A percentile compares a stretch with the other conserved stretches of the same genome.
phyloP scores from a whole-genome alignment of 2,113 vertebrate genomes.

The Chamaea fasciata region DNA sequence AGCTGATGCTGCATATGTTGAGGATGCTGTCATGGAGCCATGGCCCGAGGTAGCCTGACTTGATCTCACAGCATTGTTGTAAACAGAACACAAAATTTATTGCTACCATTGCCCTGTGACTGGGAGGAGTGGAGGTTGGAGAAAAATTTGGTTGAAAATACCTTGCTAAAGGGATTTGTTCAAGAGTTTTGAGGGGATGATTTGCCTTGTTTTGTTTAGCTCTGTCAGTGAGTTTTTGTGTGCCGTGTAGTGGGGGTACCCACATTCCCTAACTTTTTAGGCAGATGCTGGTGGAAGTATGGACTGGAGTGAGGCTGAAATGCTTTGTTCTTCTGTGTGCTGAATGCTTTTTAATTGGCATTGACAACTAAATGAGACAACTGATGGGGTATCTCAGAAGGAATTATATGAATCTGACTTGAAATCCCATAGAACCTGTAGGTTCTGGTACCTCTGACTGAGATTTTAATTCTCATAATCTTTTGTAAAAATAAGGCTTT shows the following conservation, averaged over 20 bases:
- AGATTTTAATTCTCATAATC: neutral
- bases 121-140: neutral
- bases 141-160: neutral
- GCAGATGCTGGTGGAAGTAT: neutral
- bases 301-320: neutral
- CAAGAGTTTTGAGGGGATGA: neutral
- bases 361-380: neutral
- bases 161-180: neutral
- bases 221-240: neutral
- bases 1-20: neutral
- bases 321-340: neutral
- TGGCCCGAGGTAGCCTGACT: neutral
- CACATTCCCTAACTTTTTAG: neutral
- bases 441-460: neutral
- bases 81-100: neutral
- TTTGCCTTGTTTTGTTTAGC: neutral
- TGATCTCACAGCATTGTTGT: fast-evolving
- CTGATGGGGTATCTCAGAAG: neutral
- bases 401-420: neutral
- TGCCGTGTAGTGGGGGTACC: neutral
- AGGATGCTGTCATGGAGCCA: fast-evolving
- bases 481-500: neutral
- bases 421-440: neutral
- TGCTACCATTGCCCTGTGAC: neutral
- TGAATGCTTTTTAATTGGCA: neutral